Evolutionary conservation across 1,140 invertebrate genomes (phyloP), one percentile per base, ranked within the genome.

Genomic region (Bilobella aurantiaca): DNA sequence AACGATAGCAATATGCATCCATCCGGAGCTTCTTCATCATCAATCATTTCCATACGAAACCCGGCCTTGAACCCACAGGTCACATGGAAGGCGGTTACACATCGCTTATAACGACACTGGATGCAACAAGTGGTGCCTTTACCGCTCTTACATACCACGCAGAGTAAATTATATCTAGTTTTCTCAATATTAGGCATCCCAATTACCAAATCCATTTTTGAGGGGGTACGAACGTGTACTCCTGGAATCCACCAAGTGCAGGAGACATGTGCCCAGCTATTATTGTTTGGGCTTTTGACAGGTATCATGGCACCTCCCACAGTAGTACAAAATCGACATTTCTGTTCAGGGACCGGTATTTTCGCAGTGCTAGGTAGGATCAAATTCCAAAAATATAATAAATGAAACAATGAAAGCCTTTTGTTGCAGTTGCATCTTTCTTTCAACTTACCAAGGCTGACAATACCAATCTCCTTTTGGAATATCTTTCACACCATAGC

Each of bases 201-300:
- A 3, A 62, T 12, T 3, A 23, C 59, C 3, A 8, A 23, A 16
- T 62, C 23, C 31, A 34, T 37, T 12, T 3, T 5, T 12, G 14
- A 18, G 5, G 21, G 12, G 21, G 2, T 62, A 3, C 18, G 3
- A 12, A 62, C 8, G 29, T 28, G 14, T 12, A 59, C 58, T 59
- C 37, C 59, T 37, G 29, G 29, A 34, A 37, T 62, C 59, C 59
- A 62, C 29, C 23, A 29, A 14, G 59, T 37, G 28, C 59, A 62
- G 3, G 21, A 5, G 3, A 62, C 59, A 27, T 62, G 59, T n/a
- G 32, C 32, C 59, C 59, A 62, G 2, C 2, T 3, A 16, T 14
- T 14, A n/a, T 37, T 37, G 29, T 16, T 25, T 3, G 58, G 58
- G 28, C 58, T 59, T 18, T 23, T 5, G 25, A 59, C 28, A 29